A percentile compares a stretch with the other conserved stretches of the same genome.
Evolutionary conservation across 2,113 vertebrate species (phyloP).

Genomic region (Nycticebus coucang): DNA sequence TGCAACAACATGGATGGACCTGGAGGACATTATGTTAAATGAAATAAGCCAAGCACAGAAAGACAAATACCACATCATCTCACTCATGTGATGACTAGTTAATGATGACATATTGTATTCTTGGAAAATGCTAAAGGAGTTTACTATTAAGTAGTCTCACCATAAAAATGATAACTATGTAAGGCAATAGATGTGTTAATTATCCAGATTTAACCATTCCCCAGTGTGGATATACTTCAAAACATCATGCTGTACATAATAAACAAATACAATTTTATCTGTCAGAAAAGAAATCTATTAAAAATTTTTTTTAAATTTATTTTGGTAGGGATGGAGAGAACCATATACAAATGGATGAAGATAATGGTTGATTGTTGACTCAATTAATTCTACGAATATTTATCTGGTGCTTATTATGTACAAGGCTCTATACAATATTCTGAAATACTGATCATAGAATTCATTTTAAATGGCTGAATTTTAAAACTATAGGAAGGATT

Average conservation of each 20-base stretch:
- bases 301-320: background rate
- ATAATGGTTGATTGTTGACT: background rate
- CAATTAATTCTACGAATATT: background rate
- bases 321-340: background rate
- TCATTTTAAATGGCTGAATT: conserved; percentile 52
- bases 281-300: background rate
- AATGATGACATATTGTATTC: background rate
- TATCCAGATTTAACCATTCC: background rate
- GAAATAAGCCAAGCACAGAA: background rate
- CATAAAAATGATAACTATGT: background rate
- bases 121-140: background rate
- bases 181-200: background rate
- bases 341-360: background rate
- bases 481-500: conserved; percentile 7
- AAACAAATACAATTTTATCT: background rate
- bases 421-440: background rate
- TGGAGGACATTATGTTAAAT: background rate
- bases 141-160: background rate
- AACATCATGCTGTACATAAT: background rate
- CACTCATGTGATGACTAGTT: background rate
- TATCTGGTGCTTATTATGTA: background rate
- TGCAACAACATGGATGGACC: background rate
- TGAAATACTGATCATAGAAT: conserved; percentile 48
- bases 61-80: background rate
- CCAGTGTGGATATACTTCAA: background rate